These are phyloP conservation scores for Harmothoe impar DNA, from an alignment of 2,888 invertebrate species.

Conservation along the genomic window DNA sequence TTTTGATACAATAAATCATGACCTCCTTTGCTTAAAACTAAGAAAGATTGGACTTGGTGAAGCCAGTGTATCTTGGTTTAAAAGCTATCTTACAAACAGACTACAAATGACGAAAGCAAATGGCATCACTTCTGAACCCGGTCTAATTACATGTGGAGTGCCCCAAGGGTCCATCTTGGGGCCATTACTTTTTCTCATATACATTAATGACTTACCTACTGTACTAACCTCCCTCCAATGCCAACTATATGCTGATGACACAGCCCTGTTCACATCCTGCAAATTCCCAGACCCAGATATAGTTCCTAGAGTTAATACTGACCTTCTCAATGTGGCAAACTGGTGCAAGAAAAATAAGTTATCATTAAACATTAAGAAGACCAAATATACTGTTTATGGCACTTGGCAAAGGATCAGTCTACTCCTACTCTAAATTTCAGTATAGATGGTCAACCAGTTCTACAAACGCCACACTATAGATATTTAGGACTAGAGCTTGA, in stretches of 20 bases:
- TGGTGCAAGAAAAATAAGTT: neutral
- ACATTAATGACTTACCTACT: neutral
- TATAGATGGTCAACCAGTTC: neutral
- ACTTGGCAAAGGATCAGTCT: too few species aligned
- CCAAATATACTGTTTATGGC: neutral
- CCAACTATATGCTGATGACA: too few species aligned
- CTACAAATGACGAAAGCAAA: neutral
- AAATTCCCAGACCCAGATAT: neutral
- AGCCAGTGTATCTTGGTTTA: neutral
- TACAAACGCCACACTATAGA: neutral
- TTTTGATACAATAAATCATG: too few species aligned
- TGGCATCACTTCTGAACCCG: neutral
- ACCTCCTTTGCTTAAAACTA: too few species aligned
- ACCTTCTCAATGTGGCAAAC: neutral
- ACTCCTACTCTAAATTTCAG: neutral
- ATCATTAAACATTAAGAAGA: neutral
- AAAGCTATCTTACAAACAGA: neutral
- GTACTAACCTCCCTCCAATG: neutral
- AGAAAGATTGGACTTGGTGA: too few species aligned
- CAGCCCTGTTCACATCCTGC: too few species aligned
- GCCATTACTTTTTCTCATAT: neutral
- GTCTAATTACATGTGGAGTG: neutral
- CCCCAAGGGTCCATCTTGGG: neutral
- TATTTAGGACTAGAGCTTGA: neutral
- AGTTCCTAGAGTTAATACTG: neutral